Base-by-base conservation (phyloP, 1,140 invertebrate genomes). In the Andrena cerasifolii region DNA sequence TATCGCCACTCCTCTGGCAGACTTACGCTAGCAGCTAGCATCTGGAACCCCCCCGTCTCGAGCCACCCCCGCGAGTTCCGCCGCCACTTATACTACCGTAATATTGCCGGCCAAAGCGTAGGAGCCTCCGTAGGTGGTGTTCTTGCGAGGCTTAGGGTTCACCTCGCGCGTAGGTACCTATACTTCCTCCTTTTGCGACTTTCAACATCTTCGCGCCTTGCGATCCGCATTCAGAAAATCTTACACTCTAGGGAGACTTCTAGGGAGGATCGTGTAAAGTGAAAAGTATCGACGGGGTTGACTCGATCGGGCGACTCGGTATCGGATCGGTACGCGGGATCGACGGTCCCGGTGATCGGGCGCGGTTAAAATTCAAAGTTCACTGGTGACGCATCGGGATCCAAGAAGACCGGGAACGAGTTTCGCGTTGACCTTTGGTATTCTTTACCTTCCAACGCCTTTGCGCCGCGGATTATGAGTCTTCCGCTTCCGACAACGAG, bases 1-100 rank as follows among this genome's bases (percentile, higher is more conserved):
- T 70, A 63, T 66, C 36, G 28, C 74, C 53, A n/a, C 65, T 36
- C 26, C 54, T 49, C 65, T 26, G 28, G 21, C 51, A 58, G 73
- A 58, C 51, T 68, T 68, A 58, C 73, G 59, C 71, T 75, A 67
- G 49, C 72, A 67, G 56, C 72, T 67, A 63, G 72, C n/a, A n/a
- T n/a, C n/a, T n/a, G n/a, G n/a, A 67, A 66, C 36, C 36, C 36
- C 18, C 58, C 47, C 18, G 7, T 31, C 66, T 43, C 51, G 33
- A 45, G 12, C 53, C 58, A 73, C 62, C 72, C 71, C 47, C 72
- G 51, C 31, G 24, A 47, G 43, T 36, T 31, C 66, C 54, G 7
- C 43, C 65, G 14, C 40, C 43, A 43, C 31, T 7, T 24, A 0
- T 14, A 16, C 12, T 24, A 24, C 8, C 49, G 49, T 59, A 51